Evolutionary conservation across 2,888 invertebrate species (phyloP).

Genomic region (Unio delphinus): DNA sequence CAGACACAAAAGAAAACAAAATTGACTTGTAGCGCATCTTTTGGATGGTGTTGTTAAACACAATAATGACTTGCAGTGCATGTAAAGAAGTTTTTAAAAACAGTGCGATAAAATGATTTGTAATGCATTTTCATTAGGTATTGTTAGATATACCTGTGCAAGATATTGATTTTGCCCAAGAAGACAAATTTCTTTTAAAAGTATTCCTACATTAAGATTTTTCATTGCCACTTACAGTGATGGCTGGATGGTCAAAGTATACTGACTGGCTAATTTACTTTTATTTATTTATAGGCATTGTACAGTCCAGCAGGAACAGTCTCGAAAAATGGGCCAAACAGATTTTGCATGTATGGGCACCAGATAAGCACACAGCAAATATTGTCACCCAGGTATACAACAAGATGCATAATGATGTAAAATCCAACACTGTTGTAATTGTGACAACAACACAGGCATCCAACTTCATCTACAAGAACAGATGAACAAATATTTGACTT

Average conservation of each 20-base stretch:
- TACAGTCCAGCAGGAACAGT: constrained; percentile 61
- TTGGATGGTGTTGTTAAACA: background rate
- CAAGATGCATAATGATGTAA: constrained; percentile 38
- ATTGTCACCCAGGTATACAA: constrained; percentile 51
- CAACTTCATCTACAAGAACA: constrained; percentile 51
- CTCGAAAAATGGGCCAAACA: constrained; percentile 67
- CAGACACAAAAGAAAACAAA: too few species aligned
- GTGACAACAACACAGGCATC: constrained; percentile 54
- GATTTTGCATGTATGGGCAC: constrained; percentile 68
- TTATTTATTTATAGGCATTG: constrained; percentile 49
- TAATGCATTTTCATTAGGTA: too few species aligned
- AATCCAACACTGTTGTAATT: constrained; percentile 62
- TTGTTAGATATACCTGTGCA: too few species aligned
- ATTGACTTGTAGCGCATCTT: background rate
- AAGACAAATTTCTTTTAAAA: background rate
- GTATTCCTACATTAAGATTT: background rate
- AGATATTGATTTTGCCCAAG: too few species aligned
- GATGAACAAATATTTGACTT: constrained; percentile 11
- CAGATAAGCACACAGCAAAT: constrained; percentile 51
- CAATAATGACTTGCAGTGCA: too few species aligned
- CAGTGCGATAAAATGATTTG: too few species aligned
- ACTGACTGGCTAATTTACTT: background rate
- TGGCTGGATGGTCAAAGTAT: background rate
- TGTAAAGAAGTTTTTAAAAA: too few species aligned
- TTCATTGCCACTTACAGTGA: background rate